Conservation (phyloP, 2,888 invertebrate genomes). For the Tetragonula carbonaria region DNA sequence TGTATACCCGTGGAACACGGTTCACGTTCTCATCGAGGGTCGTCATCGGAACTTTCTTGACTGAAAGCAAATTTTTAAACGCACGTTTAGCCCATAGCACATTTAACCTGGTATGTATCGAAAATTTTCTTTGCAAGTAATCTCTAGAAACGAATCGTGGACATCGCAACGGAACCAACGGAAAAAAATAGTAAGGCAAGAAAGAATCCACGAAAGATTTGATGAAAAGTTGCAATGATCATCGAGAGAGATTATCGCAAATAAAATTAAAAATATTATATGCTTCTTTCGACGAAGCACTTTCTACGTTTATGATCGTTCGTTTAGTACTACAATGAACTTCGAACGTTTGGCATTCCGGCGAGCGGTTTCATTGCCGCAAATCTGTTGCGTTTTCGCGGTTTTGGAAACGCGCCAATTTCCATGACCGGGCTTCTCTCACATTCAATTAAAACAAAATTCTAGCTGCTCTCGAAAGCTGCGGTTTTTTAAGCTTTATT, state of each 20-base stretch:
- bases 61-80: slow-evolving; percentile 72
- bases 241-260: neutral
- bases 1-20: slow-evolving; percentile 74
- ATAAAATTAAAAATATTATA: neutral
- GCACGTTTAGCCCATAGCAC: slow-evolving; percentile 52
- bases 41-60: slow-evolving; percentile 80
- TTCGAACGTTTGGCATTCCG: slow-evolving; percentile 11
- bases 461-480: slow-evolving; percentile 7
- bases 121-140: neutral
- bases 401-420: slow-evolving; percentile 34
- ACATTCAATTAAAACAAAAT: slow-evolving; percentile 21
- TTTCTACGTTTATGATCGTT: neutral
- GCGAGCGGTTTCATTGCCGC: slow-evolving; percentile 17
- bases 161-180: neutral
- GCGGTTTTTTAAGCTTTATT: no score
- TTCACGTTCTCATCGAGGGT: slow-evolving; percentile 82
- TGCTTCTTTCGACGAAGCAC: neutral
- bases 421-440: slow-evolving; percentile 7
- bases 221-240: neutral
- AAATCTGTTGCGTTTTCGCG: slow-evolving; percentile 27
- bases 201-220: neutral
- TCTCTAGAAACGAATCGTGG: neutral
- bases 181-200: neutral
- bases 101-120: neutral
- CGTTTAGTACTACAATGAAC: slow-evolving; percentile 7